These are phyloP conservation scores for Epistrophe grossulariae DNA, from an alignment of 2,888 invertebrate genomes.

Conservation along the genomic window DNA sequence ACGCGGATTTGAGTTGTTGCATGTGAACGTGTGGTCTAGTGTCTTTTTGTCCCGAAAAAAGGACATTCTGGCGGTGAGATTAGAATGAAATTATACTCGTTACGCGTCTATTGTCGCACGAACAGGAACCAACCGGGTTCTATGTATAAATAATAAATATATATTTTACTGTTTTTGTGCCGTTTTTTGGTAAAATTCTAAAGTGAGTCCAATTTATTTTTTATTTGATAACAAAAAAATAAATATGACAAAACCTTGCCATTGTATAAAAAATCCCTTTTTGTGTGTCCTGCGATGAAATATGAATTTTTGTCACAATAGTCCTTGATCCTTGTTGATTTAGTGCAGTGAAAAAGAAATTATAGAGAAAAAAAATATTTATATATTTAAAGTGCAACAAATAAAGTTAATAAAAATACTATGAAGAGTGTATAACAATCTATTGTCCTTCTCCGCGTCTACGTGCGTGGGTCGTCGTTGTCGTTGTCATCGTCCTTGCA, in stretches of 20 bases:
- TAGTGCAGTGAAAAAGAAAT: slow-evolving; percentile 39
- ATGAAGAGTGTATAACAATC: slow-evolving; percentile 33
- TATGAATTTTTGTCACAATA: slow-evolving; percentile 57
- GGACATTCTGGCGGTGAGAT: slow-evolving; percentile 25
- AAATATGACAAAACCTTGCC: neutral
- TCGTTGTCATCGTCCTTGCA: slow-evolving; percentile 15
- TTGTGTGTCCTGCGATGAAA: slow-evolving; percentile 41
- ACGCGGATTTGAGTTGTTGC: slow-evolving; percentile 62
- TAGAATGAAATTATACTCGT: slow-evolving; percentile 53
- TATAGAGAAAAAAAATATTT: slow-evolving; percentile 24
- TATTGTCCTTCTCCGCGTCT: slow-evolving; percentile 24
- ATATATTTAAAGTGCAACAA: slow-evolving; percentile 64
- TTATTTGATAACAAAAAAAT: neutral
- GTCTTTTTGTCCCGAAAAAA: slow-evolving; percentile 32
- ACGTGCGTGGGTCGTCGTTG: slow-evolving; percentile 1
- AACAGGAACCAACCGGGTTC: slow-evolving; percentile 29
- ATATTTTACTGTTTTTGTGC: slow-evolving; percentile 7
- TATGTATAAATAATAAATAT: neutral
- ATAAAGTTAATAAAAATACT: slow-evolving; percentile 56
- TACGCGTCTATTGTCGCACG: slow-evolving; percentile 63
- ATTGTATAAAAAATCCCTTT: slow-evolving; percentile 43
- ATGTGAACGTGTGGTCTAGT: slow-evolving; percentile 42
- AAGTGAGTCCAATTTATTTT: slow-evolving; percentile 54
- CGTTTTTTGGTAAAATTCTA: neutral
- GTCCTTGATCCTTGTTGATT: slow-evolving; percentile 69